These are phyloP conservation scores for Rhizoglyphus robini DNA, from an alignment of 1,140 invertebrate species.

Conservation along the genomic window DNA sequence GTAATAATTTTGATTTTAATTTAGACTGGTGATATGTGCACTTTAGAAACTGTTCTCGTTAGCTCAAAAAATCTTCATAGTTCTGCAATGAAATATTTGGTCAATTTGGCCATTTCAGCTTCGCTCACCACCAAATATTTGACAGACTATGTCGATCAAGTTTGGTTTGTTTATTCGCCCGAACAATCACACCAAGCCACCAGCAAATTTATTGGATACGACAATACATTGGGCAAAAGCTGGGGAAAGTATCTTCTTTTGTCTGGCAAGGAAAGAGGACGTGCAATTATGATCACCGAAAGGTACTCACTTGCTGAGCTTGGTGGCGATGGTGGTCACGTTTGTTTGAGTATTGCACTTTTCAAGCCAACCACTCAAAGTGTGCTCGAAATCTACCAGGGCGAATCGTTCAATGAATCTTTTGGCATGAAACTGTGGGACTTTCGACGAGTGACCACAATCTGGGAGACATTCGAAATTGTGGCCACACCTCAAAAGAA, in stretches of 20 bases:
- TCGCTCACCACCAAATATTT: not conserved
- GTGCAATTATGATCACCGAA: not conserved
- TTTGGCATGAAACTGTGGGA: not conserved
- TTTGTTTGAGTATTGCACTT: not conserved
- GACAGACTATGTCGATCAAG: not conserved
- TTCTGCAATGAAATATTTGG: too few species aligned
- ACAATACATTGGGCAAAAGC: not conserved
- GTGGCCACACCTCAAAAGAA: too few species aligned
- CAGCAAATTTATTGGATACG: not conserved
- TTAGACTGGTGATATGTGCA: not conserved
- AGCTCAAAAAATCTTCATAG: too few species aligned
- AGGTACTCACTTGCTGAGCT: not conserved
- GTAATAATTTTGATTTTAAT: too few species aligned
- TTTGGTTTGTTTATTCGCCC: not conserved
- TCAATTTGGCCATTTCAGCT: not conserved
- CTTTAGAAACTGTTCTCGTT: too few species aligned
- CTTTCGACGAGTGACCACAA: not conserved
- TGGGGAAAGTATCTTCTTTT: not conserved
- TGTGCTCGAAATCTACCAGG: not conserved
- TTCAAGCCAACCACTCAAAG: not conserved
- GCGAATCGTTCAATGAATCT: not conserved
- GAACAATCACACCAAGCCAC: not conserved
- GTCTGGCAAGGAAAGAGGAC: not conserved
- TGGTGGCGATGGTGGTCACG: not conserved
- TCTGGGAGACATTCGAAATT: constrained; percentile 19